A percentile compares a stretch with the other conserved stretches of the same genome.
These are phyloP conservation scores for Fistularia commersonii DNA, from an alignment of 2,797 vertebrate genomes.

Conservation along the genomic window DNA sequence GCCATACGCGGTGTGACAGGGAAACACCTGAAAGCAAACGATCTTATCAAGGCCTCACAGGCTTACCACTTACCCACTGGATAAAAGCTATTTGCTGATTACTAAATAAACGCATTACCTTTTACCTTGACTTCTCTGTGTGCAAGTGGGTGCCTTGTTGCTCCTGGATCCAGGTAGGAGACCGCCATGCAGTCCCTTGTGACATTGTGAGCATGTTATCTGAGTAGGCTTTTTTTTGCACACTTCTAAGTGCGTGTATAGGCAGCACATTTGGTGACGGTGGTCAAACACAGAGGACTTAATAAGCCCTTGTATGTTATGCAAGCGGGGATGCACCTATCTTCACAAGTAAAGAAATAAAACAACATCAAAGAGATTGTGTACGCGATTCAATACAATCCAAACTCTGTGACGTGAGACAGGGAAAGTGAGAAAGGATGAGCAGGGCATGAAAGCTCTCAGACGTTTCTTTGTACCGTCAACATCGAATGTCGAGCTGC, in stretches of 20 bases:
- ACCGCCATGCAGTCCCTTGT: slow-evolving; percentile 52
- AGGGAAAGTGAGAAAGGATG: slow-evolving; percentile 14
- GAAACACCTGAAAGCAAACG: slow-evolving; percentile 85
- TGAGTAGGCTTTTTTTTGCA: slow-evolving; percentile 19
- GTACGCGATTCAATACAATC: slow-evolving; percentile 31
- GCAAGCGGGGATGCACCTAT: slow-evolving; percentile 10
- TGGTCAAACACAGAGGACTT: slow-evolving; percentile 38
- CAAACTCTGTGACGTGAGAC: slow-evolving; percentile 16
- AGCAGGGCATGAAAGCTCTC: slow-evolving; percentile 30
- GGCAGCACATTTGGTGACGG: slow-evolving; percentile 24
- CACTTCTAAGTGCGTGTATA: slow-evolving; percentile 39
- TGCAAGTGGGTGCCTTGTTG: slow-evolving; percentile 13
- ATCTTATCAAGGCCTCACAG: slow-evolving; percentile 78
- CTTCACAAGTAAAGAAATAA: slow-evolving; percentile 38
- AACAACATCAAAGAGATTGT: slow-evolving; percentile 49
- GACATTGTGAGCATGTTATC: slow-evolving; percentile 59
- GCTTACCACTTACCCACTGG: slow-evolving; percentile 75
- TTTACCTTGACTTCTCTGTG: slow-evolving; percentile 71
- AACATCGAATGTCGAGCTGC: slow-evolving; percentile 29
- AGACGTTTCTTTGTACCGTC: slow-evolving; percentile 38
- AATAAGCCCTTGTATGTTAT: slow-evolving; percentile 24
- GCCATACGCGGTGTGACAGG: slow-evolving; percentile 69
- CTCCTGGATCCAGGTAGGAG: slow-evolving; percentile 35
- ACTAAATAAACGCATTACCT: slow-evolving; percentile 83
- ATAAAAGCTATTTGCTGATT: slow-evolving; percentile 86